A percentile compares a stretch with the other conserved stretches of the same genome.
Conservation (phyloP, 2,888 invertebrate genomes). For the Drosophila siamana region DNA sequence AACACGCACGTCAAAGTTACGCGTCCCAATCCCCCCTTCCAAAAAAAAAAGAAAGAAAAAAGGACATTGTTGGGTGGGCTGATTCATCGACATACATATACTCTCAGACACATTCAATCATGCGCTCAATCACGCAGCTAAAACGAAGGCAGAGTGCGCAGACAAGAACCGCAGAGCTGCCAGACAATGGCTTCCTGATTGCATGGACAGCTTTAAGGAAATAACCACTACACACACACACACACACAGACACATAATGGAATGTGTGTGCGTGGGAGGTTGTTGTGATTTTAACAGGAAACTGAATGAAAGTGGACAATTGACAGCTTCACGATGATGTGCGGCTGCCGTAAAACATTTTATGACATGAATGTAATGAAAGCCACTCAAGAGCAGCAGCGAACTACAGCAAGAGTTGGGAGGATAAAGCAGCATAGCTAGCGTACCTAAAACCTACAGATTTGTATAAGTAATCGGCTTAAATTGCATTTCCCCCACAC, state of each 20-base stretch:
- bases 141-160: slow-evolving; percentile 45
- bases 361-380: slow-evolving; percentile 43
- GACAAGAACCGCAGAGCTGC: slow-evolving; percentile 26
- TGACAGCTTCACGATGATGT: slow-evolving; percentile 58
- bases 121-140: slow-evolving; percentile 70
- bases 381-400: slow-evolving; percentile 16
- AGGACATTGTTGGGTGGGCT: background rate
- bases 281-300: slow-evolving; percentile 41
- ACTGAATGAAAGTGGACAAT: slow-evolving; percentile 50
- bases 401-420: background rate
- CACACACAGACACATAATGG: slow-evolving; percentile 14
- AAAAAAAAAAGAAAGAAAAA: background rate
- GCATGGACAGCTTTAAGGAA: slow-evolving; percentile 70
- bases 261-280: slow-evolving; percentile 10
- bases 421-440: background rate
- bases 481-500: slow-evolving; percentile 54
- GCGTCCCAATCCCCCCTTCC: background rate
- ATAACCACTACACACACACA: slow-evolving; percentile 43
- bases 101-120: slow-evolving; percentile 63
- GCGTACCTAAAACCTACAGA: slow-evolving; percentile 23
- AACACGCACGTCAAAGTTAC: slow-evolving; percentile 31
- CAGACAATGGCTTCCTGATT: slow-evolving; percentile 76
- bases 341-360: slow-evolving; percentile 55
- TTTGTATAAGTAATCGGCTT: slow-evolving; percentile 70
- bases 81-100: slow-evolving; percentile 12